phyloP scores from a whole-genome alignment of 1,140 invertebrate species.

The Eriosoma lanigerum region DNA sequence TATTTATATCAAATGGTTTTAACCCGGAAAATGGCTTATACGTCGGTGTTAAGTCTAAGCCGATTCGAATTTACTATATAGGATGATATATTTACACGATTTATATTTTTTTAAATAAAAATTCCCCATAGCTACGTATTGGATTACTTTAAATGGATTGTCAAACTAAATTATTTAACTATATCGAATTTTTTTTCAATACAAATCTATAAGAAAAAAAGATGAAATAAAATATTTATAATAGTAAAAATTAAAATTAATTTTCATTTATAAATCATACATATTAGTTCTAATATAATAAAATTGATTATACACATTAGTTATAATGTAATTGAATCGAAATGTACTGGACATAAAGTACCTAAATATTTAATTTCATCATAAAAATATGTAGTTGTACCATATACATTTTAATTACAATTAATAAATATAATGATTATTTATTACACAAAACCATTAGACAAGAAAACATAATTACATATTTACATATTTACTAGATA shows the following conservation, averaged over 20 bases:
- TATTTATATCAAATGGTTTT: not conserved
- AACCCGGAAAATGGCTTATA: not conserved
- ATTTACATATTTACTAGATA: no score
- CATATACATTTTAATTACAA: no score
- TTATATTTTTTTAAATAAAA: conserved; percentile 29
- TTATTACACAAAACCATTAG: no score
- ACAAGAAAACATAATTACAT: no score
- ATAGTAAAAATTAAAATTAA: not conserved
- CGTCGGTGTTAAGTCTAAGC: not conserved
- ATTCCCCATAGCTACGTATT: not conserved
- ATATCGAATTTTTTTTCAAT: conserved; percentile 4
- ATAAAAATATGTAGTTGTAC: no score
- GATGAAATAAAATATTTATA: conserved; percentile 1
- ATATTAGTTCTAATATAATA: not conserved
- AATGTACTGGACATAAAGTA: no score
- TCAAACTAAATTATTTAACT: not conserved
- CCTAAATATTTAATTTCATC: no score
- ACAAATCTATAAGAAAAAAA: not conserved
- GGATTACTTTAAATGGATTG: conserved; percentile 13
- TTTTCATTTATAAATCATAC: not conserved
- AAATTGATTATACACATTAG: no score
- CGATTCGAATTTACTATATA: conserved; percentile 12
- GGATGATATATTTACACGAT: conserved; percentile 12
- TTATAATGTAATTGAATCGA: no score
- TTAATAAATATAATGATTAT: no score